These are phyloP conservation scores for Amblyornis subalaris DNA, from an alignment of 2,113 vertebrate species.

Conservation along the genomic window DNA sequence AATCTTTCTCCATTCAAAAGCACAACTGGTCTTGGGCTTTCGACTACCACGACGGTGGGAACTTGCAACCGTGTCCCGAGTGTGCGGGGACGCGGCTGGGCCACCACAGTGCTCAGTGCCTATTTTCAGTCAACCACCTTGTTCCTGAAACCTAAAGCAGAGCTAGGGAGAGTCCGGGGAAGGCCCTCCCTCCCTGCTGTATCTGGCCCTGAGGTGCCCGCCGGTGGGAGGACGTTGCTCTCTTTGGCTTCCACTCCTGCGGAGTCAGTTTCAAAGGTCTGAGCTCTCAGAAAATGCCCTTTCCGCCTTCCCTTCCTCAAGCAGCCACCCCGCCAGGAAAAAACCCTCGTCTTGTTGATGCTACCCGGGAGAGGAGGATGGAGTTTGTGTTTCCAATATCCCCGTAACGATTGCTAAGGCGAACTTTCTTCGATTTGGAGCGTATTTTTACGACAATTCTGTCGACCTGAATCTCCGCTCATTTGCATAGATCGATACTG, in stretches of 20 bases:
- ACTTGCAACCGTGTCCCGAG: not conserved
- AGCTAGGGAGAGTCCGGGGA: not conserved
- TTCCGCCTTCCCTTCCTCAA: not conserved
- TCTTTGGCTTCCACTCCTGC: not conserved
- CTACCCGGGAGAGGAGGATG: not conserved
- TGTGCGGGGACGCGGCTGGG: not conserved
- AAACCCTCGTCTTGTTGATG: not conserved
- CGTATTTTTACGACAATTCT: conserved; percentile 58
- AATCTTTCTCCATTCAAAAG: not conserved
- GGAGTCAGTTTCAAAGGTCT: conserved; percentile 41
- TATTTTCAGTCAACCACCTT: not conserved
- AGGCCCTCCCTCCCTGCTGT: not conserved
- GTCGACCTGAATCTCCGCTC: conserved; percentile 48
- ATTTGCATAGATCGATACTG: conserved; percentile 71
- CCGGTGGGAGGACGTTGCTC: conserved; percentile 10
- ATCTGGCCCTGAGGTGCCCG: not conserved
- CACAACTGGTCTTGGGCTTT: not conserved
- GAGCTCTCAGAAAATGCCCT: not conserved
- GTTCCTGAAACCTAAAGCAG: not conserved
- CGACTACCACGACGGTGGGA: not conserved
- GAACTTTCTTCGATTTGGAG: conserved; percentile 52
- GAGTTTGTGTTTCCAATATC: not conserved
- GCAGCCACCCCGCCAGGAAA: not conserved
- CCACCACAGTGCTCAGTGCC: not conserved
- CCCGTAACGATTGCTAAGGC: conserved; percentile 12